Base-by-base conservation (phyloP, 2,797 vertebrate genomes). In the Anas georgica region DNA sequence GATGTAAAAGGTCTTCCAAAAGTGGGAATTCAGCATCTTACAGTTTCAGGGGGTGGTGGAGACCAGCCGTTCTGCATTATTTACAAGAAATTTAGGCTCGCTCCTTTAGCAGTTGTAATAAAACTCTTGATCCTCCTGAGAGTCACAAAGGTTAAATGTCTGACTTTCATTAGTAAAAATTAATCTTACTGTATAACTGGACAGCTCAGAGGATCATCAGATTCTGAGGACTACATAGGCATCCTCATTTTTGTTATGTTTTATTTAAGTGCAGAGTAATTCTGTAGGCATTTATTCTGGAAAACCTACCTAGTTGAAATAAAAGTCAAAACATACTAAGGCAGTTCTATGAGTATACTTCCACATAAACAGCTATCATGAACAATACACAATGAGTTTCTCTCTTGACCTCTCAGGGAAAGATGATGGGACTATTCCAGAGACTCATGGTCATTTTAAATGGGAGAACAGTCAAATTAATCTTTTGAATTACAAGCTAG, bases 1-100 rank as follows among this genome's bases (percentile, higher is more conserved):
- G 13, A 78, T 29, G 43, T 66, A 72, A 81, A 89, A 73, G 78
- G 80, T 7, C 4, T 64, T 60, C 66, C n/a, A 83, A 41, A 94
- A 95, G 89, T 23, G 8, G 35, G 60, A 90, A 95, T 75, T 83
- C 72, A 80, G 29, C 33, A 62, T 77, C 74, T 79, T 75, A 92
- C 43, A 43, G 50, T 63, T 74, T 76, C 45, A 52, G n/a, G 12
- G 5, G 10, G n/a, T 89, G 55, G 39, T 67, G 43, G 25, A 60
- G 28, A 81, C 12, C 7, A 10, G 35, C 14, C 31, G 35, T 87
- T 67, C 75, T 84, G 56, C 16, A 39, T 33, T 83, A 73, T 41
- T 78, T 91, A 46, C 12, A 78, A 29, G 46, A 86, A 94, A 79
- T 58, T 50, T 43, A 74, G 75, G 6, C 60, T 83, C 35, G 75